Base-by-base conservation (phyloP, 1,140 invertebrate species). In the Solenopsis invicta region DNA sequence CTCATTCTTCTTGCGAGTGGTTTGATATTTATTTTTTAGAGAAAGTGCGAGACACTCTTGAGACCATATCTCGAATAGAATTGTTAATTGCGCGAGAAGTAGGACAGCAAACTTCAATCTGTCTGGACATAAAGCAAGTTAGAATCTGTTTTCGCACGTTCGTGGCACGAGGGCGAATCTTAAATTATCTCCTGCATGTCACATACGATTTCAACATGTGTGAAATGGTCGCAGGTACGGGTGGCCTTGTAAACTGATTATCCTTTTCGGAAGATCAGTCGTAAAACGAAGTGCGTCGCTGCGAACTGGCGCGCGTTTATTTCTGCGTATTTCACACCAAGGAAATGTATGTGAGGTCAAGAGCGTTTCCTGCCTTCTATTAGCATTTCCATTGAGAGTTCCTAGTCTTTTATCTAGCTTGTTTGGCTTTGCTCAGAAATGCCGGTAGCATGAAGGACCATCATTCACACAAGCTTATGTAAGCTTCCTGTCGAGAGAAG, bases 201-300 rank as follows among this genome's bases (percentile, higher is more conserved):
- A 29, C 13, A 24, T 54, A 29, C 5, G 24, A 1, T 56, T n/a
- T 1, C 10, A 16, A 37, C 18, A 21, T 74, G 8, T 59, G 8
- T 59, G 52, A 72, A 82, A 72, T 82, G 56, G 10, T 16, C 21
- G 29, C 56, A 54, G 12, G 18, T 24, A 34, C n/a, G 4, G 29
- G 2, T 10, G 88, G 85, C 89, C 89, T 90, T 90, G 89, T 10
- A n/a, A 45, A 24, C 50, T 61, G 54, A 90, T 90, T 90, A 90
- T 90, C 69, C 88, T 90, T 90, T 90, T 85, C 50, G 88, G 50
- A 90, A 89, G 85, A 81, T 52, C 85, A 34, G 13, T 52, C 64
- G 54, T 69, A 50, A 86, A 81, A 61, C 64, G 21, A 16, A 64
- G n/a, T 56, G 41, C 41, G 45, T 67, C 56, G 13, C 50, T 37